phyloP scores from a whole-genome alignment of 2,888 invertebrate species.

The Eurytoma adleriae region DNA sequence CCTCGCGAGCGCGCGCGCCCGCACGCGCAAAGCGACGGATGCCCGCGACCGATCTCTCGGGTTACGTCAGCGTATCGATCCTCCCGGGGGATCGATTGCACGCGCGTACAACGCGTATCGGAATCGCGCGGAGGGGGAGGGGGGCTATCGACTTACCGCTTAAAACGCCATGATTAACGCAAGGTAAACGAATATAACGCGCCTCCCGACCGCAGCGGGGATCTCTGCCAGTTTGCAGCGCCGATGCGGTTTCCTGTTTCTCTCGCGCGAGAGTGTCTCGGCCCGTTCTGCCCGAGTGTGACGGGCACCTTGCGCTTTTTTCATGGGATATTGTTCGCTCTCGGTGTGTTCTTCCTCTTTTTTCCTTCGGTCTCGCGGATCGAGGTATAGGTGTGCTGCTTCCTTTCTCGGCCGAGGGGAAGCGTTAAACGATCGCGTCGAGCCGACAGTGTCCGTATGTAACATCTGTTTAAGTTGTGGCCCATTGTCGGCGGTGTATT shows the following conservation, averaged over 20 bases:
- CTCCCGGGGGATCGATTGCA: constrained; percentile 75
- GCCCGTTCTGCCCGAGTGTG: background rate
- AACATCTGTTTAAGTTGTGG: too few species aligned
- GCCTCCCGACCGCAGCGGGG: constrained; percentile 70
- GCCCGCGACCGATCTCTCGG: constrained; percentile 56
- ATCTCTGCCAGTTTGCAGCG: background rate
- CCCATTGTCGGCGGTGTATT: too few species aligned
- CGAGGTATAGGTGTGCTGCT: background rate
- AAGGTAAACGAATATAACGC: constrained; percentile 75
- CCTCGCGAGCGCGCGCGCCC: constrained; percentile 43
- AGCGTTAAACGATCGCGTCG: constrained; percentile 3
- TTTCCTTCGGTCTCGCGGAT: background rate
- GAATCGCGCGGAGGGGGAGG: constrained; percentile 56
- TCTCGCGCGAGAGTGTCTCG: constrained; percentile 8
- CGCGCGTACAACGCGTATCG: constrained; percentile 44
- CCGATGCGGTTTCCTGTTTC: constrained; percentile 42
- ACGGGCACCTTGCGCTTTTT: constrained; percentile 14
- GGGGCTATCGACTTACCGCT: constrained; percentile 69
- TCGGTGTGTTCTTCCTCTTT: constrained; percentile 10
- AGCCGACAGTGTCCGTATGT: too few species aligned
- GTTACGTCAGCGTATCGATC: constrained; percentile 54
- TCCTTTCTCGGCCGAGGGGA: background rate
- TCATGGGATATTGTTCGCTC: background rate
- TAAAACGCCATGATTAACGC: constrained; percentile 76
- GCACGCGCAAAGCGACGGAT: constrained; percentile 18